These are phyloP conservation scores for Acrossocheilus wenchowensis DNA, from an alignment of 2,797 vertebrate genomes.

Conservation along the genomic window DNA sequence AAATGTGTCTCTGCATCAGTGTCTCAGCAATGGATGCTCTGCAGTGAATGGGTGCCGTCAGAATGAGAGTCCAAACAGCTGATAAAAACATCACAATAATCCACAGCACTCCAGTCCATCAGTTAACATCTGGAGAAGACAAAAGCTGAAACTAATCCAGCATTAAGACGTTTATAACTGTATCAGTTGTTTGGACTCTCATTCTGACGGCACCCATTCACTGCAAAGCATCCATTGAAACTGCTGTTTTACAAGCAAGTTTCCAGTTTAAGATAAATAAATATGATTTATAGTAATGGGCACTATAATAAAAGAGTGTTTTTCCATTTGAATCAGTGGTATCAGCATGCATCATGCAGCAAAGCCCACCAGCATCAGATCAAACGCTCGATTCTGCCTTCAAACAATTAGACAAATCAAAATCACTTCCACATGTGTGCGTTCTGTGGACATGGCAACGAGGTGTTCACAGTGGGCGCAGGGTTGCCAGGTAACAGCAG, in stretches of 20 bases:
- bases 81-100: no score
- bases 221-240: background rate
- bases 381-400: background rate
- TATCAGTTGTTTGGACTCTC: background rate
- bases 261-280: background rate
- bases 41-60: no score
- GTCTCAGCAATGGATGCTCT: no score
- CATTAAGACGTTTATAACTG: background rate
- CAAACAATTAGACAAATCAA: background rate
- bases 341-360: background rate
- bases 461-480: background rate
- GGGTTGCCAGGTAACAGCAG: conserved; percentile 61
- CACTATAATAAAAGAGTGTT: background rate
- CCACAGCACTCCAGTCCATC: no score
- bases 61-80: no score
- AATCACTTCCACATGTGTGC: conserved; percentile 50
- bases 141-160: no score
- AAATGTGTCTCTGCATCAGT: no score
- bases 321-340: background rate
- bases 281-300: background rate
- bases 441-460: conserved; percentile 55
- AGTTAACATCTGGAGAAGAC: no score
- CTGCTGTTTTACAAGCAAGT: background rate
- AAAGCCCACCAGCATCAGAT: background rate
- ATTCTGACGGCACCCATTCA: background rate